Evolutionary conservation across 2,113 vertebrate species (phyloP).

Genomic region (Podiceps cristatus): DNA sequence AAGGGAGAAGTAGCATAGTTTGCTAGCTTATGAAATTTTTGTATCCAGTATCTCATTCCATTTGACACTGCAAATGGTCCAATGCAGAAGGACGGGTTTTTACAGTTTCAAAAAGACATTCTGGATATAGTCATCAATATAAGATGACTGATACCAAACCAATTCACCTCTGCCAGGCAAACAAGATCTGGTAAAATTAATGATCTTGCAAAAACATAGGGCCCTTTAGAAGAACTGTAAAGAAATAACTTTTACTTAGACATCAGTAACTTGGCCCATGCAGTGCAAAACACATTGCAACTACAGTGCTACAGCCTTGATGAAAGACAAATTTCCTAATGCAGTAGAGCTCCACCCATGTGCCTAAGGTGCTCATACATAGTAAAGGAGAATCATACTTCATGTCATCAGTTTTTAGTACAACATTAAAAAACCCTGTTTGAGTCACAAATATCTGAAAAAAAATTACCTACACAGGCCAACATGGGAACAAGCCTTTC

Average conservation of each 20-base stretch:
- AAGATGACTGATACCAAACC: background rate
- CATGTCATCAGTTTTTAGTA: background rate
- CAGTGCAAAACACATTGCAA: background rate
- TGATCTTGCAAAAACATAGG: background rate
- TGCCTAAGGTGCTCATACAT: background rate
- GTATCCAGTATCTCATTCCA: fast-evolving
- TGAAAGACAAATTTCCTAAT: background rate
- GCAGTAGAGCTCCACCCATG: background rate
- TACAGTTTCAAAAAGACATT: background rate
- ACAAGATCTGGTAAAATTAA: background rate
- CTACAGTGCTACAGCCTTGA: background rate
- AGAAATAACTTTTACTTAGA: background rate
- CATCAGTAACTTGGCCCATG: background rate
- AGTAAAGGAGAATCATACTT: background rate
- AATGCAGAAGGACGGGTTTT: background rate
- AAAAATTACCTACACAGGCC: background rate
- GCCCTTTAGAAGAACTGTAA: background rate
- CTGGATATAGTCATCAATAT: background rate
- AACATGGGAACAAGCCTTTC: background rate
- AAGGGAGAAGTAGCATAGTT: background rate
- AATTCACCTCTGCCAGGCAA: background rate
- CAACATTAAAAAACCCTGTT: background rate
- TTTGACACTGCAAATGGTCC: background rate
- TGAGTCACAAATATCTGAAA: background rate
- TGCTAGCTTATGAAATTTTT: background rate